These are phyloP conservation scores for Balearica regulorum DNA, from an alignment of 2,797 vertebrate genomes.

Conservation along the genomic window DNA sequence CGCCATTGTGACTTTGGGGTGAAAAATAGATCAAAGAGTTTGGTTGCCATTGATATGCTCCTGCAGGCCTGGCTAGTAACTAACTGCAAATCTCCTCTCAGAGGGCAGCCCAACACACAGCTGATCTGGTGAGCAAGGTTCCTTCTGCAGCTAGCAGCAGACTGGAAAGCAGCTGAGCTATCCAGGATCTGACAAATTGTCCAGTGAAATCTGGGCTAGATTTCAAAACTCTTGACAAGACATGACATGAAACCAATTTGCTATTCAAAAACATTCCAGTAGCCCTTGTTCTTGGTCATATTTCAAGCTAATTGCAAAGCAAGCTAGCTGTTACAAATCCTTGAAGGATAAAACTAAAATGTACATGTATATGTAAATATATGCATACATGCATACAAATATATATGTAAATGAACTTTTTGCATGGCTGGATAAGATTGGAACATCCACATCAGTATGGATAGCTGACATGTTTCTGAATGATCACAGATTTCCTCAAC, in stretches of 20 bases:
- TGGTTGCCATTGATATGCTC: background rate
- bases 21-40: background rate
- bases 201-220: slow-evolving; percentile 15
- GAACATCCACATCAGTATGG: background rate
- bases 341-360: background rate
- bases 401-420: background rate
- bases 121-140: background rate
- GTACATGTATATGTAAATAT: background rate
- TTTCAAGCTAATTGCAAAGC: slow-evolving; percentile 27
- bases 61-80: background rate
- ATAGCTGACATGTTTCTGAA: background rate
- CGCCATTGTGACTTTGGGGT: background rate
- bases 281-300: background rate
- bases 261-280: background rate
- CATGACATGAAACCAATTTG: background rate
- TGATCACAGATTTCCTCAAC: background rate
- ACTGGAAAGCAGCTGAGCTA: background rate
- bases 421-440: background rate
- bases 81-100: background rate
- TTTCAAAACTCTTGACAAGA: slow-evolving; percentile 17
- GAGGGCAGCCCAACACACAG: background rate
- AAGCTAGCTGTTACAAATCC: background rate
- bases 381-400: background rate
- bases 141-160: background rate
- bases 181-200: slow-evolving; percentile 10